Evolutionary conservation across 2,888 invertebrate species (phyloP), one percentile per base, ranked within the genome.

Genomic region (Pseudeuparius sepicola): DNA sequence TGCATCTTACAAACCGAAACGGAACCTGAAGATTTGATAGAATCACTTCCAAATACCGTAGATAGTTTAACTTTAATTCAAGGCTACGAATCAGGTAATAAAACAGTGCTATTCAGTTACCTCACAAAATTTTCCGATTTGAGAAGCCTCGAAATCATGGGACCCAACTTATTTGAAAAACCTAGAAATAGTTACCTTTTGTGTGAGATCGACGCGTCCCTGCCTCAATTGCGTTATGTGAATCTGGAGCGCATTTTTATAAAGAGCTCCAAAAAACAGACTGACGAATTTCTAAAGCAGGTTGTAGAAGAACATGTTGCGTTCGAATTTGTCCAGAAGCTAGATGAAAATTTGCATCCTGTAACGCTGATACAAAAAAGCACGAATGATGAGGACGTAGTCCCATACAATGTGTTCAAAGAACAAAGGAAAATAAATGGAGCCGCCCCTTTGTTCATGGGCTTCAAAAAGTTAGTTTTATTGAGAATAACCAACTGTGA

Each of bases 331-430:
- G 53, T 53, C 4, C 55, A 57, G 42, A 60, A 59, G 44, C 43
- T 52, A 23, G 55, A 57, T 36, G 45, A 47, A 9, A 46, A 50
- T 14, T 39, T 51, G 3, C 59, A 58, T 36, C 51, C 56, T 2
- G 36, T 54, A 24, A 59, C 62, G 9, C 50, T 62, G 24, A 39
- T 62, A 11, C 51, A 56, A 39, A 55, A 60, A 40, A 53, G 52
- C 4, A 56, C 60, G 2, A 44, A 37, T 26, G 62, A 67, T 24
- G 61, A 67, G 14, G 70, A 73, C 50, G 68, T 78, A 25, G 52
- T 78, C 17, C 74, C 78, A 1, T 79, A 78, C 47, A 70, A 72
- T 36, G 65, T 71, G 28, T 78, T 75, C 48, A 66, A 71, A 41
- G 65, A 70, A 48, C 57, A 68, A 55, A 55, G 65, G 45, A 60